Base-by-base conservation (phyloP, 1,140 invertebrate genomes). In the Macrobrachium nipponense region DNA sequence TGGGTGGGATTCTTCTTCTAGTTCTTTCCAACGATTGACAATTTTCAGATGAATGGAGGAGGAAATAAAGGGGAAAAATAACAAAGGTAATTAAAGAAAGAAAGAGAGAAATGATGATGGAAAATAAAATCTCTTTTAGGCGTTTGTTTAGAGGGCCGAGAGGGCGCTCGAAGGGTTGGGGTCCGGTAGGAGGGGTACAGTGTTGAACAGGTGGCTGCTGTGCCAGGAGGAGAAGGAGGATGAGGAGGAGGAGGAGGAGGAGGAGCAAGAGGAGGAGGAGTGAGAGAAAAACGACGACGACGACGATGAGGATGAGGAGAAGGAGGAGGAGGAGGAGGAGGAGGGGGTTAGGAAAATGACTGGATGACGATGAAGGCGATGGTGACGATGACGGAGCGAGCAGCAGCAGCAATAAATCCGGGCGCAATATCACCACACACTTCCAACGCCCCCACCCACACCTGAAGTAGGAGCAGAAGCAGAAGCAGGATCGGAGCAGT, bases 181-280 rank as follows among this genome's bases (percentile, higher is more conserved):
- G 77, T 23, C 58, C 12, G 60, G n/a, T 64, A 59, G 77, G 51
- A 70, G 82, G 76, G 58, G 73, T 58, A 61, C 51, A 51, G 8
- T 51, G 82, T 51, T 78, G 75, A 85, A 86, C 83, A 86, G 83
- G 83, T 86, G 83, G 83, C 83, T 77, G 82, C 76, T 86, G 77
- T 80, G 77, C 66, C 73, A 85, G 82, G 78, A 76, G 76, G 82
- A 76, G 72, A 43, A 85, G 62, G n/a, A 20, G 73, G 73, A 84
- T 61, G 73, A 84, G 58, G 20, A 68, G 66, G 20, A 68, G 7
- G 66, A 68, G 7, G 20, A 68, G 8, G 11, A 68, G n/a, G 66
- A 68, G 17, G n/a, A 68, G n/a, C 15, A 68, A 3, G n/a, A 36
- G 27, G 27, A 36, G 27, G 27, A 36, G 27, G 27, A 36, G 27